Evolutionary conservation across 1,140 invertebrate species (phyloP).

Genomic region (Ips nitidus): DNA sequence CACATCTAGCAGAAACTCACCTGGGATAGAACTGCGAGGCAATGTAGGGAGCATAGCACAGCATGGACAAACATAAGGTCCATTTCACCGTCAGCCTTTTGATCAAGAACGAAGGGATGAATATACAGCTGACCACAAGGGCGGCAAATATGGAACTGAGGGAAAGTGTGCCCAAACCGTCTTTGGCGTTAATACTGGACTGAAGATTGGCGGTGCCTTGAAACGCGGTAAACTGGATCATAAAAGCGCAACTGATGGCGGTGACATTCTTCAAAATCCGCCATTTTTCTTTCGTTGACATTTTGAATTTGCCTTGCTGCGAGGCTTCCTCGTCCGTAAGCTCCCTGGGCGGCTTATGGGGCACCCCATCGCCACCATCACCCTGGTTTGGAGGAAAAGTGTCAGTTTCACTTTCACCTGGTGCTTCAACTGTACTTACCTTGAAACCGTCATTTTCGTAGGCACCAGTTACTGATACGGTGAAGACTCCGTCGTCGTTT

Average conservation of each 20-base stretch:
- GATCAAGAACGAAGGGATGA: conserved; percentile 87
- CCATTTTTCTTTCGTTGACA: conserved; percentile 78
- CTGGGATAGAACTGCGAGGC: conserved; percentile 88
- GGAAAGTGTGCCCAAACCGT: conserved; percentile 81
- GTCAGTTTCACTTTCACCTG: conserved; percentile 65
- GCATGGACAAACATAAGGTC: conserved; percentile 88
- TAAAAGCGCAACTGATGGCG: conserved; percentile 83
- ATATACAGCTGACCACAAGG: conserved; percentile 88
- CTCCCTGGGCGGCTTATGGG: conserved; percentile 65
- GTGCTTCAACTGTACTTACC: conserved; percentile 55
- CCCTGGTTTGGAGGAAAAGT: conserved; percentile 58
- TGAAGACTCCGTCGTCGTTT: conserved; percentile 51
- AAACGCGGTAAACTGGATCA: conserved; percentile 93
- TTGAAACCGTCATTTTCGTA: conserved; percentile 71
- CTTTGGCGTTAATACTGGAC: conserved; percentile 81
- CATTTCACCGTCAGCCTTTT: conserved; percentile 91
- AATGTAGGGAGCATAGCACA: conserved; percentile 93
- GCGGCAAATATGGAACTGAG: conserved; percentile 86
- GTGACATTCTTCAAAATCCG: conserved; percentile 85
- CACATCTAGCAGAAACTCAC: neutral
- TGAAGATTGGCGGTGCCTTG: conserved; percentile 84
- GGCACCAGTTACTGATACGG: conserved; percentile 58
- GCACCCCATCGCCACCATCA: conserved; percentile 52
- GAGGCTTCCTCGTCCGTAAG: conserved; percentile 62
- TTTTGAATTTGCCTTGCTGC: conserved; percentile 72